phyloP scores from a whole-genome alignment of 2,113 vertebrate genomes.

The Hemiscyllium ocellatum region DNA sequence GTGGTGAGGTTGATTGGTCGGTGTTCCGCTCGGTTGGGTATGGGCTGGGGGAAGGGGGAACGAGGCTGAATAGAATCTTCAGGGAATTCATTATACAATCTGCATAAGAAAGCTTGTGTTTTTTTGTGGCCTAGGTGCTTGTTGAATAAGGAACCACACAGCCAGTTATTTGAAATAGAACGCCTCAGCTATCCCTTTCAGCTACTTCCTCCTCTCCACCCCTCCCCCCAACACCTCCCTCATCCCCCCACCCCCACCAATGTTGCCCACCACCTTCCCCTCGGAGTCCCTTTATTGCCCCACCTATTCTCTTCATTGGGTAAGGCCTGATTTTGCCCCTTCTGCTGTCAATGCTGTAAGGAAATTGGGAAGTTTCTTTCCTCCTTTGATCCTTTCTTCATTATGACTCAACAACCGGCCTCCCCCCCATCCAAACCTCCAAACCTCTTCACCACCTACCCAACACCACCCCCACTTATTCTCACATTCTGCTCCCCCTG shows the following conservation, averaged over 20 bases:
- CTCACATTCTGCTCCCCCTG: not conserved
- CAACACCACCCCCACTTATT: not conserved
- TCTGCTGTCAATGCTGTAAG: too few relatives aligned
- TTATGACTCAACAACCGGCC: not conserved
- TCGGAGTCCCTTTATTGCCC: not conserved
- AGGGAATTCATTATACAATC: constrained; percentile 16
- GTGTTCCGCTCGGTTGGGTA: not conserved
- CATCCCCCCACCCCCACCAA: not conserved
- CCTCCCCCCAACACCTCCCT: not conserved
- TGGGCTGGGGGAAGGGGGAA: constrained; percentile 8
- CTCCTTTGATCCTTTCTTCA: not conserved
- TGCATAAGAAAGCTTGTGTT: constrained; percentile 21
- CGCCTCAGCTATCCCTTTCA: not conserved
- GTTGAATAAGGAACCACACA: not conserved
- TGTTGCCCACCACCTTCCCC: not conserved
- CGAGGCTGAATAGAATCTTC: constrained; percentile 10
- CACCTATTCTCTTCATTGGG: not conserved
- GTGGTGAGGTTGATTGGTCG: not conserved
- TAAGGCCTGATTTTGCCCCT: not conserved
- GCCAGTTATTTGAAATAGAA: not conserved
- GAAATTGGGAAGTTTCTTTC: not conserved
- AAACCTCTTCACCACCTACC: not conserved
- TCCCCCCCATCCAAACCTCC: not conserved
- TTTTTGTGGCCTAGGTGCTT: not conserved
- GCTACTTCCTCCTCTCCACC: too few relatives aligned